Evolutionary conservation across 2,113 vertebrate species (phyloP).

Genomic region (Anas platyrhynchos): DNA sequence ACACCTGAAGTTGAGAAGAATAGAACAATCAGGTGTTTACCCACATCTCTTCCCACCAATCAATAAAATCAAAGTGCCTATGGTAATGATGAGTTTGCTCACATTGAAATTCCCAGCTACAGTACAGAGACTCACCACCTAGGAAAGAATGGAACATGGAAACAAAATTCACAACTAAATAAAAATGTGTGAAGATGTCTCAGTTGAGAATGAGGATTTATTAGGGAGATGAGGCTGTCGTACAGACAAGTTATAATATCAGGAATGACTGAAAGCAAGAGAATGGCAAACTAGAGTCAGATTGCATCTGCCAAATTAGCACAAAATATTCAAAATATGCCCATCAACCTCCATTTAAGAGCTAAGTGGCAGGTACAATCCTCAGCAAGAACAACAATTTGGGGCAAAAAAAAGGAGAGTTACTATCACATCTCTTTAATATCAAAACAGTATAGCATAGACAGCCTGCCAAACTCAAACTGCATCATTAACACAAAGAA

Average conservation of each 20-base stretch:
- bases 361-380: background rate
- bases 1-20: background rate
- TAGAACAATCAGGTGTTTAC: background rate
- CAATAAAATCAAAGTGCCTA: background rate
- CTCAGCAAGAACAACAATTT: background rate
- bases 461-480: background rate
- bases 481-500: background rate
- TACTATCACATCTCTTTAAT: background rate
- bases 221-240: background rate
- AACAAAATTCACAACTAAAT: fast-evolving
- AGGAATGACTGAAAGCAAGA: background rate
- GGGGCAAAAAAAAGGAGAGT: background rate
- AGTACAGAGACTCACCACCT: background rate
- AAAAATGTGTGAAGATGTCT: background rate
- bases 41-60: background rate
- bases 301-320: background rate
- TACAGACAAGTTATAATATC: background rate
- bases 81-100: fast-evolving
- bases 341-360: background rate
- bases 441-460: background rate
- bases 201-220: background rate
- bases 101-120: background rate
- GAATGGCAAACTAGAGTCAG: background rate
- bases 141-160: background rate
- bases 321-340: background rate